Percentiles rank a stretch among this genome's conserved stretches.
Conservation (phyloP, 2,888 invertebrate genomes). For the Yponomeuta evonymella region DNA sequence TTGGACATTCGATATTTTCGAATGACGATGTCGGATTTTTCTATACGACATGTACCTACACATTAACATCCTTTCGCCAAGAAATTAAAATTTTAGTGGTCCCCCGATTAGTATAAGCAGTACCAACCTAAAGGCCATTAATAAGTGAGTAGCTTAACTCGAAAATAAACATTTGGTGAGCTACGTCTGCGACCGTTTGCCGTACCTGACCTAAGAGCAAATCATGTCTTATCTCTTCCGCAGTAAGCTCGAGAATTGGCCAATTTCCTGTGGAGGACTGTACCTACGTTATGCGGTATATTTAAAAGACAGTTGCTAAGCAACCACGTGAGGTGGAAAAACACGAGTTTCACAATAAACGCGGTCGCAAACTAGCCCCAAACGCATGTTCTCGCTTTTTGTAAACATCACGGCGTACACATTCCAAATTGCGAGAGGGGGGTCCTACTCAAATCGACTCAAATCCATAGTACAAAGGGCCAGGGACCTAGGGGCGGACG, state of each 20-base stretch:
- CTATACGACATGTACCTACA: not conserved
- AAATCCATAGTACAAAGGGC: not conserved
- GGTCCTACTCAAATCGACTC: not conserved
- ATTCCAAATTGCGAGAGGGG: not conserved
- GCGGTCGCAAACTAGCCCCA: not conserved
- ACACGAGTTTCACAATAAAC: not conserved
- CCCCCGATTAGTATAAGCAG: not conserved
- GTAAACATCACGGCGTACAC: constrained; percentile 2
- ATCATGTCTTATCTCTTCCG: too few relatives aligned
- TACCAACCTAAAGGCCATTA: not conserved
- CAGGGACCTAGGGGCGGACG: not conserved
- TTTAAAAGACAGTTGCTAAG: not conserved
- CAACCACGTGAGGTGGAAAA: not conserved
- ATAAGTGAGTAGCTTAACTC: not conserved
- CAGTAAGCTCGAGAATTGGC: not conserved
- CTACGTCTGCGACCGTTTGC: not conserved
- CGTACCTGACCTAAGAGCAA: not conserved
- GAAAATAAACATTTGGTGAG: not conserved
- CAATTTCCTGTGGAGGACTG: not conserved
- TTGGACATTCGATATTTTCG: not conserved
- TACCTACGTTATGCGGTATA: not conserved
- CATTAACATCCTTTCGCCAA: not conserved
- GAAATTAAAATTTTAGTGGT: not conserved
- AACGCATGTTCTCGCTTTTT: constrained; percentile 7
- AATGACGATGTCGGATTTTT: not conserved